Conservation (phyloP, 92 coral and sea anemone genomes). For the Porites cylindrica region DNA sequence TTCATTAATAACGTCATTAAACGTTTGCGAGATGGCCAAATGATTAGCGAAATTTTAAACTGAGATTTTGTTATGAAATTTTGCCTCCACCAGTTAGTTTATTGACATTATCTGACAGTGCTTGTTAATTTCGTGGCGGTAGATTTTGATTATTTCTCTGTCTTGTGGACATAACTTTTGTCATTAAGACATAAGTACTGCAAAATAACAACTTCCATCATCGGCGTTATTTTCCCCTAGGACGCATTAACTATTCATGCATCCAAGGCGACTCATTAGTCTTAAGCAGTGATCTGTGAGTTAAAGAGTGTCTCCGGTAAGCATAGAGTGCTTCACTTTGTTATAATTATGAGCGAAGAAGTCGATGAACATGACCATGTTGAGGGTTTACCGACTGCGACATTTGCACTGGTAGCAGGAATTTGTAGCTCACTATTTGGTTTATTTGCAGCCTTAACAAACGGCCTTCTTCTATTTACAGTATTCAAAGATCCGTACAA, state of each 20-base stretch:
- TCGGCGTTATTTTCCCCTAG: not conserved
- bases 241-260: not conserved
- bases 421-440: slow-evolving; percentile 43
- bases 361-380: not conserved
- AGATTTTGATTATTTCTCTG: not conserved
- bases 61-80: not conserved
- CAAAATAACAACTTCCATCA: not conserved
- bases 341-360: not conserved
- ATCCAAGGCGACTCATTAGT: slow-evolving; percentile 1
- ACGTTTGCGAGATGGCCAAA: not conserved
- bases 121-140: not conserved
- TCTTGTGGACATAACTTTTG: not conserved
- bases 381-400: slow-evolving; percentile 6
- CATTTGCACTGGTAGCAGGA: slow-evolving; percentile 53
- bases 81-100: not conserved
- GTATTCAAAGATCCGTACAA: too few relatives aligned
- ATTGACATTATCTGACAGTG: not conserved
- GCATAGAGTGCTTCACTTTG: not conserved
- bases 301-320: not conserved
- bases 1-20: not conserved
- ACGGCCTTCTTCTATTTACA: too few relatives aligned
- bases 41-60: slow-evolving; percentile 5
- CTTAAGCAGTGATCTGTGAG: not conserved
- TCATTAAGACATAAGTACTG: not conserved
- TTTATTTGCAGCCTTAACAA: too few relatives aligned